phyloP scores from a whole-genome alignment of 92 coral and sea anemone species.

The Nematostella vectensis region DNA sequence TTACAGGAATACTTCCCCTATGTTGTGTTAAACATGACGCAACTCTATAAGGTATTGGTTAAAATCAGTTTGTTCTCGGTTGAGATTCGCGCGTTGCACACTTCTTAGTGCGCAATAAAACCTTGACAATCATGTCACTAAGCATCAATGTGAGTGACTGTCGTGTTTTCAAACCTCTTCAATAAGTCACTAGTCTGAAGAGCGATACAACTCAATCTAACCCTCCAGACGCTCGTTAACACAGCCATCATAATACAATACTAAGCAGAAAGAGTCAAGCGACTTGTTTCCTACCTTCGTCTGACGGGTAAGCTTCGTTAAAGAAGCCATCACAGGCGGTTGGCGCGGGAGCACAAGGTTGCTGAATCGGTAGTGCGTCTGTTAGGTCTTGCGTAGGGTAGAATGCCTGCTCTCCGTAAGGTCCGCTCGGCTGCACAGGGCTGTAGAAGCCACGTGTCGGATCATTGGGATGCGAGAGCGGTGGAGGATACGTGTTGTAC shows the following conservation, averaged over 20 bases:
- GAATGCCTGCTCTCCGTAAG: neutral
- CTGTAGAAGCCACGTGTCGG: conserved; percentile 27
- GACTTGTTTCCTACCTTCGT: conserved; percentile 27
- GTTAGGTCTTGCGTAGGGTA: conserved; percentile 6
- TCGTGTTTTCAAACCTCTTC: conserved; percentile 3
- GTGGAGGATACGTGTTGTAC: conserved; percentile 43
- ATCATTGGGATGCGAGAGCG: conserved; percentile 48
- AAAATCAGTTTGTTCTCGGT: too few species aligned
- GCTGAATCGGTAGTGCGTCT: conserved; percentile 8
- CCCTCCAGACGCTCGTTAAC: neutral
- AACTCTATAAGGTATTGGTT: too few species aligned
- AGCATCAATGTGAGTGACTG: neutral
- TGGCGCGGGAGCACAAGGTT: conserved; percentile 19
- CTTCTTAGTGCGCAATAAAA: too few species aligned
- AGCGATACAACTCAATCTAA: neutral
- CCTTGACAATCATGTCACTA: neutral
- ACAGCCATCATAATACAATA: too few species aligned
- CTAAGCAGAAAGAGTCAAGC: too few species aligned
- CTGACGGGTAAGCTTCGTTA: conserved; percentile 8
- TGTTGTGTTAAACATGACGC: too few species aligned
- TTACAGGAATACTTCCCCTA: too few species aligned
- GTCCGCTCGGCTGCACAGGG: conserved; percentile 10
- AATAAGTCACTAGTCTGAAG: conserved; percentile 2
- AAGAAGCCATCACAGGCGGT: conserved; percentile 12
- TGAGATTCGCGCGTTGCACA: too few species aligned